Evolutionary conservation across 2,113 vertebrate species (phyloP).

Genomic region (Tachycineta bicolor): DNA sequence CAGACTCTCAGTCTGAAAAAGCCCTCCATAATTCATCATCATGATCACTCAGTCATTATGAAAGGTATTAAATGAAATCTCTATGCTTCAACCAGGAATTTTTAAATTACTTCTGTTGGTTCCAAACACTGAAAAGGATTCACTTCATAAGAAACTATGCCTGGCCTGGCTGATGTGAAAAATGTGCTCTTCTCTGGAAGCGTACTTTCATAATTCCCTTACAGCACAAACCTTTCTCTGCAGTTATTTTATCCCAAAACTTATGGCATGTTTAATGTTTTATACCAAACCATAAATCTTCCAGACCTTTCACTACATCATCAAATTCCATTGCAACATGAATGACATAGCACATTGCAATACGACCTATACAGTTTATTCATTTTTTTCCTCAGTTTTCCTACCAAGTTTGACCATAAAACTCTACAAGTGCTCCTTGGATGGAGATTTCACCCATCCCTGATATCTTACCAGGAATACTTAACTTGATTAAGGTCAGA

Average conservation of each 20-base stretch:
- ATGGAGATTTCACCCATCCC: background rate
- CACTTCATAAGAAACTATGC: background rate
- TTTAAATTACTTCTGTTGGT: background rate
- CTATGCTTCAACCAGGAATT: background rate
- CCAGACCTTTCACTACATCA: background rate
- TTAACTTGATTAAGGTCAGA: background rate
- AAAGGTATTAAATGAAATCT: background rate
- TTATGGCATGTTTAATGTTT: background rate
- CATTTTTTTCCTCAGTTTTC: background rate
- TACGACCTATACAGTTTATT: background rate
- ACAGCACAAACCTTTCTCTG: rapidly evolving
- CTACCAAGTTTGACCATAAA: background rate
- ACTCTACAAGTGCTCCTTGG: background rate
- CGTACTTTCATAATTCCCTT: background rate
- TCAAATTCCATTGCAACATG: background rate
- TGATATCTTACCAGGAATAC: background rate
- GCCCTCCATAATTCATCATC: background rate
- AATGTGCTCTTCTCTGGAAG: background rate
- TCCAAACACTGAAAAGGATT: background rate
- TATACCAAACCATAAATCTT: background rate
- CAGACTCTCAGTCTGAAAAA: background rate
- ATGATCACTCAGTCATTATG: background rate
- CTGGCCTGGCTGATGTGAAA: background rate
- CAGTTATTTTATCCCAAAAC: background rate
- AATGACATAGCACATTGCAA: background rate